phyloP scores from a whole-genome alignment of 2,888 invertebrate genomes.

The Neoitamus cyanurus region DNA sequence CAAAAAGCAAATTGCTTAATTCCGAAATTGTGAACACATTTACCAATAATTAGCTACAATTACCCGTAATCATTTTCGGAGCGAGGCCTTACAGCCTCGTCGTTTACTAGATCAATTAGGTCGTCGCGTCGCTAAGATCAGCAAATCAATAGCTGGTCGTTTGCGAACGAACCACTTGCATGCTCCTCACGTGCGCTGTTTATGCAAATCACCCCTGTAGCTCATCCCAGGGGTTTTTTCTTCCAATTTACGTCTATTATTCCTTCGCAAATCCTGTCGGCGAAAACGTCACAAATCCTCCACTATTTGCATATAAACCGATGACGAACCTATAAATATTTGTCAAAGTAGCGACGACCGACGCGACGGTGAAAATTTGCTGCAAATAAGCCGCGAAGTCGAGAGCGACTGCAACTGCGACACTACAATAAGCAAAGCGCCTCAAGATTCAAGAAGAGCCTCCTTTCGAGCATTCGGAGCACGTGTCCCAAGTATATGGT shows the following conservation, averaged over 20 bases:
- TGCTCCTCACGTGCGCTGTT: neutral
- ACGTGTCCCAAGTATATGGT: slow-evolving; percentile 22
- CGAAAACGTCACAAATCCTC: neutral
- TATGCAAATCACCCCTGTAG: neutral
- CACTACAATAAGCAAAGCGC: neutral
- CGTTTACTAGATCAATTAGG: neutral
- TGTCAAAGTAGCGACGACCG: neutral
- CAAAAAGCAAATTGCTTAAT: neutral
- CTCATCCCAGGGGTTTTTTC: neutral
- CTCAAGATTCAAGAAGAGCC: neutral
- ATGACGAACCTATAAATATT: neutral
- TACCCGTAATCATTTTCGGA: neutral
- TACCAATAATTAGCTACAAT: neutral
- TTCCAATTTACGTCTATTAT: neutral
- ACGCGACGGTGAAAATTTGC: neutral
- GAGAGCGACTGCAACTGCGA: neutral
- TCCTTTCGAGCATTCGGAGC: slow-evolving; percentile 6
- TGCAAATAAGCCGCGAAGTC: neutral
- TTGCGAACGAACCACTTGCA: neutral
- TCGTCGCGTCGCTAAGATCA: neutral
- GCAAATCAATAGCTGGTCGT: neutral
- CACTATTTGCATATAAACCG: neutral
- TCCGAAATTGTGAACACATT: neutral
- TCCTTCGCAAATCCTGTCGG: neutral
- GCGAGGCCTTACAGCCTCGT: neutral